Base-by-base conservation (phyloP, 2,797 vertebrate genomes). In the Esox lucius region DNA sequence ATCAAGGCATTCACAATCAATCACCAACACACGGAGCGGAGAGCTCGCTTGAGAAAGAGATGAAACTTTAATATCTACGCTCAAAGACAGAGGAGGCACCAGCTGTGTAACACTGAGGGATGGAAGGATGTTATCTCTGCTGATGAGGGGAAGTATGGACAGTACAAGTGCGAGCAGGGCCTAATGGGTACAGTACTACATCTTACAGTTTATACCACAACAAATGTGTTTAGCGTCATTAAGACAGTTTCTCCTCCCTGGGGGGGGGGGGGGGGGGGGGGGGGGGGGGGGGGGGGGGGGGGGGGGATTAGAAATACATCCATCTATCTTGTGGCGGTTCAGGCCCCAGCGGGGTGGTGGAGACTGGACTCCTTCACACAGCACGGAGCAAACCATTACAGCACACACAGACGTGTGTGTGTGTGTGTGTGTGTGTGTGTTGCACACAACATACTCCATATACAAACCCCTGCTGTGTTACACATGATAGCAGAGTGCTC, bases 211-310 rank as follows among this genome's bases (percentile, higher is more conserved):
- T 13, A 42, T 61, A 24, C 9, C 8, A 62, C n/a, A 26, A 62
- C 22, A 26, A 62, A 62, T 62, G 61, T 62, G 61, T 28, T 62
- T 62, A 62, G 61, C 26, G 62, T 61, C 31, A 31, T 65, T 65
- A 65, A 68, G 67, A 68, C 67, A 46, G 46, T 46, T 13, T 19
- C 39, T 5, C 67, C n/a, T 46, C 39, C 65, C 39, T 68, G 42
- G 39, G n/a, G 33, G 39, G n/a, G n/a, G n/a, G n/a, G n/a, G n/a
- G n/a, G n/a, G n/a, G n/a, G n/a, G n/a, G n/a, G n/a, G n/a, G n/a
- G n/a, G n/a, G n/a, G n/a, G n/a, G n/a, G n/a, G n/a, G n/a, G n/a
- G n/a, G n/a, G n/a, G n/a, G n/a, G n/a, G n/a, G n/a, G n/a, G 42
- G 39, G n/a, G 33, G 39, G 33, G 19, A 22, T n/a, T 24, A 68